phyloP scores from a whole-genome alignment of 2,113 vertebrate species.

The Illadopsis cleaveri region DNA sequence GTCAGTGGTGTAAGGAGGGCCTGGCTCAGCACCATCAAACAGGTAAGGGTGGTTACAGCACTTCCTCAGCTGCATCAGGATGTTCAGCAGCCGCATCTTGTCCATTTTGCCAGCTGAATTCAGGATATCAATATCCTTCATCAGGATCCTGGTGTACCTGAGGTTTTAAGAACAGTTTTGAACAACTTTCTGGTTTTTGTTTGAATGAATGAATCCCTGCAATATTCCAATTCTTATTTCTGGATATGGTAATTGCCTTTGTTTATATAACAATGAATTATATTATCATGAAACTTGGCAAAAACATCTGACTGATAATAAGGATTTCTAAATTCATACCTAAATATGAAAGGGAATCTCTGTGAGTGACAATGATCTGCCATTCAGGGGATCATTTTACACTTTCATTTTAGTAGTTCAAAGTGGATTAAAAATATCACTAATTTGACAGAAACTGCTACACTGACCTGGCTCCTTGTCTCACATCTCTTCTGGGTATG shows the following conservation, averaged over 20 bases:
- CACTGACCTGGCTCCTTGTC: not conserved
- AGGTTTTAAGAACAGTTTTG: conserved; percentile 16
- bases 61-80: conserved; percentile 89
- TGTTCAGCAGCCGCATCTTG: conserved; percentile 90
- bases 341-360: not conserved
- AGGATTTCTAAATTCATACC: not conserved
- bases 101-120: conserved; percentile 91
- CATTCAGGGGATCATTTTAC: not conserved
- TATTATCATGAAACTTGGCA: not conserved
- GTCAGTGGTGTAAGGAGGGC: conserved; percentile 90
- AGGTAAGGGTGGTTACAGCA: conserved; percentile 91
- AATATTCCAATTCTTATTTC: not conserved
- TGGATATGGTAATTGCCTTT: not conserved
- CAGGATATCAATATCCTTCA: conserved; percentile 92
- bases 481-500: not conserved
- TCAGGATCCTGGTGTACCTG: conserved; percentile 90
- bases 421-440: not conserved
- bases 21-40: conserved; percentile 89
- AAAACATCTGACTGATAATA: not conserved
- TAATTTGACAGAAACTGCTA: not conserved
- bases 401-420: not conserved
- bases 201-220: not conserved
- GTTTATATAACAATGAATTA: not conserved
- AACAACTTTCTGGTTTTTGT: not conserved
- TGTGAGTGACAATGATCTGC: not conserved